These are phyloP conservation scores for Champsocephalus esox DNA, from an alignment of 2,797 vertebrate species.

Conservation along the genomic window DNA sequence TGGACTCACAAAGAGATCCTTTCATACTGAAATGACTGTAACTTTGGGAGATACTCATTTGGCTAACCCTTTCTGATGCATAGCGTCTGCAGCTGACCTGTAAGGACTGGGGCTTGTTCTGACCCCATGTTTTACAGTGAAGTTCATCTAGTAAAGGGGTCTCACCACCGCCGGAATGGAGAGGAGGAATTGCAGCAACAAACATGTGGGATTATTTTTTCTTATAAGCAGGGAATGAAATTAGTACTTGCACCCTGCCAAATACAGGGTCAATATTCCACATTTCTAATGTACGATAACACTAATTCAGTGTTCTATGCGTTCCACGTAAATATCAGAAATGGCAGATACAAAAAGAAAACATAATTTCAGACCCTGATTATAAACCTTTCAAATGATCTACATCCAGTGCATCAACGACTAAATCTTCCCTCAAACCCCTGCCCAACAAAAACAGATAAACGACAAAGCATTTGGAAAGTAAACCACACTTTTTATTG, in stretches of 20 bases:
- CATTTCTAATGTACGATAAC: too few relatives aligned
- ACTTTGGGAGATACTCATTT: background rate
- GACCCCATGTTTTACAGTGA: background rate
- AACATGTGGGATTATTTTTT: background rate
- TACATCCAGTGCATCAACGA: background rate
- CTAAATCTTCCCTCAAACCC: background rate
- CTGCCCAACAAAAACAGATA: background rate
- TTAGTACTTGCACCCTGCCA: too few relatives aligned
- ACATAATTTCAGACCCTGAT: too few relatives aligned
- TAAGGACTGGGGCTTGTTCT: background rate
- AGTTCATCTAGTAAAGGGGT: background rate
- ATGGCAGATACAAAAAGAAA: too few relatives aligned
- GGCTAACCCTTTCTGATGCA: background rate
- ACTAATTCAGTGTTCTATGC: too few relatives aligned
- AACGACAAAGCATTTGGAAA: slow-evolving; percentile 5
- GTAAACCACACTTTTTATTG: slow-evolving; percentile 44
- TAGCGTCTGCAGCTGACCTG: background rate
- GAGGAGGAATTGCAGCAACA: slow-evolving; percentile 4
- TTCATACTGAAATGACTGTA: background rate
- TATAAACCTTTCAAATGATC: background rate
- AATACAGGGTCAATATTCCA: too few relatives aligned
- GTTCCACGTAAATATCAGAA: too few relatives aligned
- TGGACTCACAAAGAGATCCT: background rate
- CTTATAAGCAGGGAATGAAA: too few relatives aligned
- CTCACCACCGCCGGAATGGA: background rate